Base-by-base conservation (phyloP, 2,888 invertebrate genomes). In the Apotomis capreana region DNA sequence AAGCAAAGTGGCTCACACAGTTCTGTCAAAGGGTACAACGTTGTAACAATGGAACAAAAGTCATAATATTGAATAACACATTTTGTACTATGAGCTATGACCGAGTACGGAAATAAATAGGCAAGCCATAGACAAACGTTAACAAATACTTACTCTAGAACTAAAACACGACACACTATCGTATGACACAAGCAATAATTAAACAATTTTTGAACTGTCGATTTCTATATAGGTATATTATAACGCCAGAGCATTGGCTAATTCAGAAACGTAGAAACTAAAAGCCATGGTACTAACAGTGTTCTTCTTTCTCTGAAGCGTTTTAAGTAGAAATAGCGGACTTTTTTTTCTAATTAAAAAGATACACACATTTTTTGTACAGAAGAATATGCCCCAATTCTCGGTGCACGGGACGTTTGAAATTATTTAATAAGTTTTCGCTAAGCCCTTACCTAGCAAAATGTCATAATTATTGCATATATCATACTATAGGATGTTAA, bases 61-160 rank as follows among this genome's bases (percentile, higher is more conserved):
- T 61, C 61, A 61, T 61, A 46, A 46, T 60, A 55, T 71, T 49
- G 60, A 71, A 71, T 57, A 71, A 71, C 55, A 71, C 49, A 65
- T 46, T 70, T 67, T 71, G 67, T 63, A 72, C 62, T 62, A 72
- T 57, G 62, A 52, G 51, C 52, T 51, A 62, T 46, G 57, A 51
- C 54, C 54, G 15, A 52, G 37, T 15, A 59, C 57, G 26, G 8
- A 54, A 63, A 72, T 68, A 72, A 63, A 68, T 63, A 72, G 72
- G 72, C 68, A 72, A 72, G 72, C 63, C 68, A 72, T 68, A 72
- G 72, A 72, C 68, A 72, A 68, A 68, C 58, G 13, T 59, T 65
- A 69, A 73, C 59, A 73, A 69, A 73, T 69, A 40, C 60, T 73
- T 69, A 73, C 3, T 10, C 58, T 72, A 73, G 15, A 36, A 54